phyloP scores from a whole-genome alignment of 2,113 vertebrate genomes.

The Colinus virginianus region DNA sequence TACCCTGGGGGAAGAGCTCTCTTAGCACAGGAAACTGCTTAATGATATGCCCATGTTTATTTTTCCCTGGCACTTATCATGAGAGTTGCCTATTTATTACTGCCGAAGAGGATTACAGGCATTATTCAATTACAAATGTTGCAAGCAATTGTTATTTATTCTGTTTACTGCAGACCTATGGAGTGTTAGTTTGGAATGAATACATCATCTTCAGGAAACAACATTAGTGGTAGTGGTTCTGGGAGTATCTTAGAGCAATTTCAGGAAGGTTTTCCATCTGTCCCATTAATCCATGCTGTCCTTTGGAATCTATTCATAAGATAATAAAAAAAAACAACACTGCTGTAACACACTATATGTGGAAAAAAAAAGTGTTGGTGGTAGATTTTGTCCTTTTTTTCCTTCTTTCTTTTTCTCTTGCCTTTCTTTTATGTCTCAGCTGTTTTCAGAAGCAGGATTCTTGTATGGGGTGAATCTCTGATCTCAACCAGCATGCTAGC shows the following conservation, averaged over 20 bases:
- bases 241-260: slow-evolving; percentile 32
- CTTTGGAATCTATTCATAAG: not conserved
- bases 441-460: slow-evolving; percentile 36
- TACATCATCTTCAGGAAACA: slow-evolving; percentile 41
- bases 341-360: not conserved
- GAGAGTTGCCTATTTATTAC: slow-evolving; percentile 50
- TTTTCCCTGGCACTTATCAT: slow-evolving; percentile 29
- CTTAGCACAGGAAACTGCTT: slow-evolving; percentile 48
- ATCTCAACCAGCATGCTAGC: slow-evolving; percentile 24
- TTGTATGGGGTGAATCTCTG: slow-evolving; percentile 12
- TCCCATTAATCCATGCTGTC: not conserved
- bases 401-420: not conserved
- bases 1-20: slow-evolving; percentile 41
- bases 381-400: not conserved
- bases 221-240: slow-evolving; percentile 13
- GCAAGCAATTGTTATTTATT: slow-evolving; percentile 21
- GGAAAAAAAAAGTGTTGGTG: not conserved
- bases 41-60: slow-evolving; percentile 49
- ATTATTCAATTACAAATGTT: slow-evolving; percentile 64
- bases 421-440: slow-evolving; percentile 26
- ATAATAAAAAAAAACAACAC: not conserved
- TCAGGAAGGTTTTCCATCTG: slow-evolving; percentile 47
- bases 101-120: slow-evolving; percentile 51
- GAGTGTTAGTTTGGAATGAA: slow-evolving; percentile 34
- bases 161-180: slow-evolving; percentile 32